These are phyloP conservation scores for Pandemis corylana DNA, from an alignment of 2,888 invertebrate genomes.

Conservation along the genomic window DNA sequence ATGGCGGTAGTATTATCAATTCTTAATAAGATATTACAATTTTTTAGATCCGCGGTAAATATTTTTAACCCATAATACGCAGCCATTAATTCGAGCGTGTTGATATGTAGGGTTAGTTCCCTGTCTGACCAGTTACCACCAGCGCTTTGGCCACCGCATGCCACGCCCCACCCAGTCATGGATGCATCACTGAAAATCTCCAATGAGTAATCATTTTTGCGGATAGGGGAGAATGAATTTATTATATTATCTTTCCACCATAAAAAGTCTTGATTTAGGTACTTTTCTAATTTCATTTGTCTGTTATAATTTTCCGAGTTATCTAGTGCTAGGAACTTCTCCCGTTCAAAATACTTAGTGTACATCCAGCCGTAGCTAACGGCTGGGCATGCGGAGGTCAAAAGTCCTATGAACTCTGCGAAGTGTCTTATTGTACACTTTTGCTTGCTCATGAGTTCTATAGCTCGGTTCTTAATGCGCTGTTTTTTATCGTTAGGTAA, in stretches of 20 bases:
- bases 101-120: too few relatives aligned
- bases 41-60: too few relatives aligned
- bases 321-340: slow-evolving; percentile 37
- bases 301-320: slow-evolving; percentile 23
- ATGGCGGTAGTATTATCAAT: too few relatives aligned
- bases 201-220: slow-evolving; percentile 3
- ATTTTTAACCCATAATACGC: background rate
- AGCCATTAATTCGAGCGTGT: background rate
- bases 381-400: slow-evolving; percentile 46
- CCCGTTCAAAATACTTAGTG: slow-evolving; percentile 42
- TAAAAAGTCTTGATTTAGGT: slow-evolving; percentile 18
- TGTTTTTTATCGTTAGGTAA: too few relatives aligned
- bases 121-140: slow-evolving; percentile 26
- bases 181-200: slow-evolving; percentile 39
- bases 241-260: slow-evolving; percentile 29
- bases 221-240: slow-evolving; percentile 14
- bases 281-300: background rate
- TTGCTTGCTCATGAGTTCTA: too few relatives aligned
- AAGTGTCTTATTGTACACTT: slow-evolving; percentile 18
- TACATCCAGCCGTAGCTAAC: slow-evolving; percentile 43
- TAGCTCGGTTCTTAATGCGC: too few relatives aligned
- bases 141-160: background rate
- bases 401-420: slow-evolving; percentile 42
- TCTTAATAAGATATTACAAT: too few relatives aligned
- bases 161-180: background rate